Conservation (phyloP, 2,797 vertebrate genomes). For the Lepilemur septentrionalis region DNA sequence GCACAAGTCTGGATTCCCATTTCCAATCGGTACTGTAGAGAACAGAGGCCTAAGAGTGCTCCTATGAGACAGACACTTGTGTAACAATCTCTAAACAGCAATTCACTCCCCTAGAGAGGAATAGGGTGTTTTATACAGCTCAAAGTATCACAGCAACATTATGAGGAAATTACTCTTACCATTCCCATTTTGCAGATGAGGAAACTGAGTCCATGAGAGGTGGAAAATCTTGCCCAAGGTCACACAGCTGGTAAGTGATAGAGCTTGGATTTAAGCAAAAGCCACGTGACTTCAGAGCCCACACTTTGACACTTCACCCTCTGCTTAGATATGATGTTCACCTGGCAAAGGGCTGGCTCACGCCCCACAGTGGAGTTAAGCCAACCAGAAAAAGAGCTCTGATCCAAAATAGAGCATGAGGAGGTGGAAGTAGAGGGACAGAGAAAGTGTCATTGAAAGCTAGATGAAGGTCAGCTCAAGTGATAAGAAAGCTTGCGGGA, state of each 20-base stretch:
- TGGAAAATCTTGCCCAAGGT: neutral
- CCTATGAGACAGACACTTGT: neutral
- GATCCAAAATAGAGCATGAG: neutral
- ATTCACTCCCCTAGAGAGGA: neutral
- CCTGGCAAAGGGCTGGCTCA: neutral
- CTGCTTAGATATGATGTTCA: neutral
- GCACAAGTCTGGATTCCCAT: neutral
- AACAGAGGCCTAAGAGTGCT: neutral
- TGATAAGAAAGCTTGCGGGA: neutral
- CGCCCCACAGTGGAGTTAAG: neutral
- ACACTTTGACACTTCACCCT: neutral
- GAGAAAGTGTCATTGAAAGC: neutral
- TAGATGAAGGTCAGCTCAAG: neutral
- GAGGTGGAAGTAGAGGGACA: neutral
- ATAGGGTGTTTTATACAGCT: neutral
- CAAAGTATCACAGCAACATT: neutral
- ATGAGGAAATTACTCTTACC: neutral
- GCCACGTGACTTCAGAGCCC: neutral
- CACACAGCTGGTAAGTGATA: neutral
- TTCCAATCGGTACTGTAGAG: neutral
- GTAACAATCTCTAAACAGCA: neutral
- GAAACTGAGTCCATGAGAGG: neutral
- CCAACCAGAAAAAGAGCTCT: neutral
- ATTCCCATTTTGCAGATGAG: neutral
- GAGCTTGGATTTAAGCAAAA: conserved; percentile 13